phyloP scores from a whole-genome alignment of 64 coral and sea anemone species.

The Montipora capricornis region DNA sequence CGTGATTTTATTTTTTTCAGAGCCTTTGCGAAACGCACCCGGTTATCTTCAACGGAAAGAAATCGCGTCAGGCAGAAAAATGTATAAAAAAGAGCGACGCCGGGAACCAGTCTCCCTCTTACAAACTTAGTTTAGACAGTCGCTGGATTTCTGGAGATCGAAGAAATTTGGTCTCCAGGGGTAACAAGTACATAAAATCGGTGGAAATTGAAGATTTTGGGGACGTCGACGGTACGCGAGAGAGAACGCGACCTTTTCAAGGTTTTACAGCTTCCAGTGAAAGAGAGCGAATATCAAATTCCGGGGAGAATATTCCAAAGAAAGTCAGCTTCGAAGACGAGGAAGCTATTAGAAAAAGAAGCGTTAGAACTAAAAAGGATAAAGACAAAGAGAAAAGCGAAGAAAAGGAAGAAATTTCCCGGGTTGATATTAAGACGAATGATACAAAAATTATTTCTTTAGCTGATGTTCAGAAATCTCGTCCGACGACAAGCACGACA shows the following conservation, averaged over 20 bases:
- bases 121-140: constrained; percentile 52
- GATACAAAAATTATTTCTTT: not conserved
- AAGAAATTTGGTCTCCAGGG: constrained; percentile 36
- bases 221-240: not conserved
- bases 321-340: constrained; percentile 67
- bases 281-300: not conserved
- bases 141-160: constrained; percentile 52
- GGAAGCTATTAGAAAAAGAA: not conserved
- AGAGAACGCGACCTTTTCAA: not conserved
- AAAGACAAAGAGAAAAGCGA: not conserved
- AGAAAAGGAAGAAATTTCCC: not conserved
- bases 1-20: not conserved
- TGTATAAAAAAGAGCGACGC: not conserved
- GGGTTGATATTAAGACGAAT: not conserved
- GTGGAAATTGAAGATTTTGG: constrained; percentile 64
- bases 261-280: not conserved
- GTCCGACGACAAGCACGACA: constrained; percentile 21
- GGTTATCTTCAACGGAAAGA: constrained; percentile 52
- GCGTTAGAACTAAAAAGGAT: not conserved
- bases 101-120: not conserved
- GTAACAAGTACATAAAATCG: constrained; percentile 43
- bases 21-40: constrained; percentile 57
- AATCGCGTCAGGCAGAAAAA: not conserved
- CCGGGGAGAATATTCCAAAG: constrained; percentile 13
- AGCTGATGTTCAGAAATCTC: not conserved